Percentiles rank a stretch among this genome's conserved stretches.
Evolutionary conservation across 2,888 invertebrate genomes (phyloP).

Genomic region (Ellobium chinense): DNA sequence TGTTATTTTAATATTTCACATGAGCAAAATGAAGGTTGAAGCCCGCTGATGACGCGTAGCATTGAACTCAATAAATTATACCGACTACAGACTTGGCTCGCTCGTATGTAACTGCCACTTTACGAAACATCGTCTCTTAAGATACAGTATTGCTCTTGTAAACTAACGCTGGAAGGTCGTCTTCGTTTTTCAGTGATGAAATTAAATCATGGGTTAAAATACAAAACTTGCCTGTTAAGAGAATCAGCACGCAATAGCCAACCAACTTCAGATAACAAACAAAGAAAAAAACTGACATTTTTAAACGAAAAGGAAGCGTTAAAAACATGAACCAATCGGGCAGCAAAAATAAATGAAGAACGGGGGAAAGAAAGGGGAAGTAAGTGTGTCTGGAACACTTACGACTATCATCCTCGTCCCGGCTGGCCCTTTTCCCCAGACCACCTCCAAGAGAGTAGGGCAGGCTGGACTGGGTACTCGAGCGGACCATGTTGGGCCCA

Average conservation of each 20-base stretch:
- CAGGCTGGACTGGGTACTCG: slow-evolving; percentile 69
- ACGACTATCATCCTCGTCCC: slow-evolving; percentile 70
- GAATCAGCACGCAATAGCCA: not conserved
- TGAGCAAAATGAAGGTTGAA: no score
- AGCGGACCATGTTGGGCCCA: slow-evolving; percentile 65
- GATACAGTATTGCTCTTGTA: no score
- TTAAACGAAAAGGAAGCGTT: not conserved
- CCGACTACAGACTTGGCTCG: no score
- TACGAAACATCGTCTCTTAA: no score
- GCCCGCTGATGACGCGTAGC: no score
- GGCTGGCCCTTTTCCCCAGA: slow-evolving; percentile 55
- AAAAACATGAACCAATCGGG: not conserved
- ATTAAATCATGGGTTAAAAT: no score
- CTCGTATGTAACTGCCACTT: no score
- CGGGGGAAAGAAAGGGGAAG: not conserved
- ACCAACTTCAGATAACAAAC: not conserved
- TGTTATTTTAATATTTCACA: no score
- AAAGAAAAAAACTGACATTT: not conserved
- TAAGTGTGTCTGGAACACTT: slow-evolving; percentile 52
- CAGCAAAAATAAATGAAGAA: not conserved
- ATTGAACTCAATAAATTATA: no score
- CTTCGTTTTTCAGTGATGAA: no score
- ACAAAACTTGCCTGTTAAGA: no score
- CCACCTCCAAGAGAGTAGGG: slow-evolving; percentile 59
- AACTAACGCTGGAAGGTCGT: no score